Percentiles rank a stretch among this genome's conserved stretches.
phyloP scores from a whole-genome alignment of 2,888 invertebrate species.

The Agrotis puta region DNA sequence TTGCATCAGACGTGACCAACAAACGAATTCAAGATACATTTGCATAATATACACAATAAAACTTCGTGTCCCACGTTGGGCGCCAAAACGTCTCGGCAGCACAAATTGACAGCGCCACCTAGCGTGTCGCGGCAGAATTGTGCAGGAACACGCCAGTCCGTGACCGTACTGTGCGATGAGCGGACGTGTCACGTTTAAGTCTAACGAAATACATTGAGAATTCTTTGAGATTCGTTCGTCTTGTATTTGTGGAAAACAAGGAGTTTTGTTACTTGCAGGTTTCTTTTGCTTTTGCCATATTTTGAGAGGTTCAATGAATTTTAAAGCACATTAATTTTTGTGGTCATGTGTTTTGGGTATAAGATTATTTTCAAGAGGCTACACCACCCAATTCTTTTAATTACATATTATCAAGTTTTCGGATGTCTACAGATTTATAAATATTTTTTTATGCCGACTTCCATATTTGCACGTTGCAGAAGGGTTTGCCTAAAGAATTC shows the following conservation, averaged over 20 bases:
- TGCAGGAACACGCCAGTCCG: conserved; percentile 79
- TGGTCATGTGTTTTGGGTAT: too few species aligned
- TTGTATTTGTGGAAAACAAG: conserved; percentile 44
- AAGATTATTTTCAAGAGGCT: too few species aligned
- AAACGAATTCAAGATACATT: conserved; percentile 60
- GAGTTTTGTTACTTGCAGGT: conserved; percentile 47
- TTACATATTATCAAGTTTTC: too few species aligned
- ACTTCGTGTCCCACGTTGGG: conserved; percentile 74
- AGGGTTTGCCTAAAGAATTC: too few species aligned
- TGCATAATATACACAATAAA: conserved; percentile 61
- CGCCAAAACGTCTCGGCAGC: conserved; percentile 78
- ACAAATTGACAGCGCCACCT: conserved; percentile 87
- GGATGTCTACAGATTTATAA: too few species aligned
- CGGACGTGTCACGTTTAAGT: conserved; percentile 78
- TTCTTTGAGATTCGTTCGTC: conserved; percentile 63
- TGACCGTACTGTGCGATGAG: conserved; percentile 82
- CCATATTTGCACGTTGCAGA: not conserved
- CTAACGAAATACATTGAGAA: conserved; percentile 78
- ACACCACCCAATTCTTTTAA: too few species aligned
- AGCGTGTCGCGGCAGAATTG: conserved; percentile 74
- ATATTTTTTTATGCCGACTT: not conserved
- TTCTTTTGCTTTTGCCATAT: conserved; percentile 17
- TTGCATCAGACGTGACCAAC: conserved; percentile 58
- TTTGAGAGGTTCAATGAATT: not conserved
- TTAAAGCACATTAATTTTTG: too few species aligned